Base-by-base conservation (phyloP, 2,888 invertebrate genomes). In the Mactromeris polynyma region DNA sequence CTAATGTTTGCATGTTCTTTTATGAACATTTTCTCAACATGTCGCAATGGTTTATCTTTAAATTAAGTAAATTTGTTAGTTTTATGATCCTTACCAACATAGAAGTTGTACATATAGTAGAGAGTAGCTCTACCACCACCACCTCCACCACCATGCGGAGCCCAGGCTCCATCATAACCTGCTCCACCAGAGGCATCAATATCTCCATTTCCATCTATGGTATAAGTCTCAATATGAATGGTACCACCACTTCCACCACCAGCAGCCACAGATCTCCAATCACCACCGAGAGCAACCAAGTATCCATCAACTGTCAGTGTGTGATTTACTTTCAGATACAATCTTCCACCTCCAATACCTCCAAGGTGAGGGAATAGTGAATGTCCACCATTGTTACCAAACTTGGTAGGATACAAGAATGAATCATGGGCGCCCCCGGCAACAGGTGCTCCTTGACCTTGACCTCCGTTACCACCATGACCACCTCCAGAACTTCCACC, bases 241-340 rank as follows among this genome's bases (percentile, higher is more conserved):
- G 92, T 87, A 31, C 95, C 95, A 11, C 94, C 95, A 84, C 94
- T 94, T 17, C 95, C 95, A 38, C 95, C 95, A 19, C 95, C 95
- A 64, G 94, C 92, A 26, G 87, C 88, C 26, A 93, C 92, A 0
- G 95, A 95, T 58, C 87, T 82, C 91, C 91, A 94, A 46, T 88
- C 82, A 42, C 95, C 94, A 31, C 94, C 95, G 17, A 86, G 86
- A 14, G 90, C 90, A 9, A 87, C 87, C 26, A 95, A 38, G n/a
- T 77, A 86, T 17, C 95, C 95, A 86, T 95, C 95, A 4, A 90
- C 92, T 21, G 94, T 95, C n/a, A 95, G 87, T 21, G 93, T 92
- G 58, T 95, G 93, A 36, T 84, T 84, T 0, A 93, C 93, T 33
- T 92, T 90, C 38, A 95, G 86, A 38, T 90, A 87, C 1, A 95